Conservation (phyloP, 2,113 vertebrate genomes). For the Vidua chalybeata region DNA sequence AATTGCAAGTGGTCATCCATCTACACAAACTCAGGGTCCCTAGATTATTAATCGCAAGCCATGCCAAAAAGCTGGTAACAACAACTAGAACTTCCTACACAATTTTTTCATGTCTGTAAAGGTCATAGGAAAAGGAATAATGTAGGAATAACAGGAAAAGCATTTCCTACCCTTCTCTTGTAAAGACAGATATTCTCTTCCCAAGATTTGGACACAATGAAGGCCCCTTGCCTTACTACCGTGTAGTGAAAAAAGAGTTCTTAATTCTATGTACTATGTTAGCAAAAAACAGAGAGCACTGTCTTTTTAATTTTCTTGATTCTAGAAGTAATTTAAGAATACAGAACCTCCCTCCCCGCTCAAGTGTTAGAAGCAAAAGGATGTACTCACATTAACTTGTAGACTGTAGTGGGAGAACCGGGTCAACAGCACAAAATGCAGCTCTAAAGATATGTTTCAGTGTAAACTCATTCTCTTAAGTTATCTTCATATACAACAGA, state of each 20-base stretch:
- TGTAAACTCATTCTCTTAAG: background rate
- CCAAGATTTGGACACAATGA: background rate
- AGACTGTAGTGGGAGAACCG: fast-evolving
- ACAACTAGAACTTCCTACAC: background rate
- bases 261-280: background rate
- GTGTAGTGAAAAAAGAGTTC: background rate
- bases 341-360: fast-evolving
- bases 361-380: background rate
- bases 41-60: background rate
- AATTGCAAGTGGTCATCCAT: background rate
- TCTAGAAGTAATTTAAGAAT: background rate
- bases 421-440: background rate
- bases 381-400: background rate
- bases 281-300: background rate
- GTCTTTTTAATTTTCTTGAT: background rate
- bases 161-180: background rate
- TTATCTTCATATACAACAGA: background rate
- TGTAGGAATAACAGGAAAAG: background rate
- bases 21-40: background rate
- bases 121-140: background rate
- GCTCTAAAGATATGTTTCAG: background rate
- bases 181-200: background rate
- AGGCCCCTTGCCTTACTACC: background rate
- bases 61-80: background rate
- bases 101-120: background rate